Evolutionary conservation across 2,888 invertebrate genomes (phyloP), one percentile per base, ranked within the genome.

Genomic region (Notocelia uddmanniana): DNA sequence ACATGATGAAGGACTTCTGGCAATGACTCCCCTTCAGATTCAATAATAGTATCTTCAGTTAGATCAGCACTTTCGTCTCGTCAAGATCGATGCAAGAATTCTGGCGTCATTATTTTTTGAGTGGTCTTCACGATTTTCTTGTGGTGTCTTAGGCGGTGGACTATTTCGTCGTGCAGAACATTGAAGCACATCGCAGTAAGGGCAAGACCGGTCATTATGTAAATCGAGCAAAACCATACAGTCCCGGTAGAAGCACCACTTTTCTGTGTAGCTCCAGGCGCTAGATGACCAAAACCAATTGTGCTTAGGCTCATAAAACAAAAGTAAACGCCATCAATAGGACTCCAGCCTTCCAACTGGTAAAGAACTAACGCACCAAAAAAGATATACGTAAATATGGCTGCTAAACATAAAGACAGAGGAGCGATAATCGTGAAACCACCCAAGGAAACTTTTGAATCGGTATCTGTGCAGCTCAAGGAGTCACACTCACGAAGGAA

Each of bases 281-380:
- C 95, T 90, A 97, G 95, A 85, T 98, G 97, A 26, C 97, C 98
- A 81, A 98, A 98, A 13, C 98, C 98, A 82, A 98, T 98, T 19
- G 98, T 98, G 80, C 97, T 98, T 80, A 98, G 95, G 83, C 98
- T 98, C 96, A 98, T 98, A 90, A 99, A 99, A 90, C 98, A 98
- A 90, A 98, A 99, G 90, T 97, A 99, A 80, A 98, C 96, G 69
- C 97, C 97, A 84, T 98, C 98, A 74, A 99, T 94, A 60, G 97
- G 95, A 79, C 96, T 96, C 99, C 99, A 99, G 81, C 97, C 97
- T 88, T 99, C 99, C 88, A 99, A 95, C 77, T 97, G 96, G 83
- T 97, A 97, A 77, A 99, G 95, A 34, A 98, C 96, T 73, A 98
- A 95, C 0, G 98, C 98, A 6, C 99, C 99, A 68, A 98, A 96